Evolutionary conservation across 2,888 invertebrate genomes (phyloP).

Genomic region (Tetranychus truncatus): DNA sequence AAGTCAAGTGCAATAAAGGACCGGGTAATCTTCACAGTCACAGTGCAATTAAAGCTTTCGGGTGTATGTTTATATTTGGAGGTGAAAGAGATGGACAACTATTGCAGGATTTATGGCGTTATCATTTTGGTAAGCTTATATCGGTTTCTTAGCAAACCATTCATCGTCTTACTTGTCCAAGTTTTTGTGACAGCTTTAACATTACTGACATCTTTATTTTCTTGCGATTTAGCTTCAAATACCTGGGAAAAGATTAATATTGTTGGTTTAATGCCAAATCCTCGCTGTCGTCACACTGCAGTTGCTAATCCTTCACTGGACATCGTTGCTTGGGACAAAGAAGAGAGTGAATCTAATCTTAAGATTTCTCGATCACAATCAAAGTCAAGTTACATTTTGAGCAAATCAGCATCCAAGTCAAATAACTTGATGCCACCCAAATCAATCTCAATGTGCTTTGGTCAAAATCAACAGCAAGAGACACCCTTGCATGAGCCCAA

Average conservation of each 20-base stretch:
- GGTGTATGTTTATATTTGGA: conserved; percentile 58
- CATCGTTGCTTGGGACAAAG: conserved; percentile 17
- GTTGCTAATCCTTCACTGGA: conserved; percentile 26
- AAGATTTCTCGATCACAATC: conserved; percentile 13
- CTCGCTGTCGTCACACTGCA: conserved; percentile 28
- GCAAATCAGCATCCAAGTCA: conserved; percentile 5
- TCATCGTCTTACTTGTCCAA: background rate
- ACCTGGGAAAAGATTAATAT: conserved; percentile 49
- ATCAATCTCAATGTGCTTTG: conserved; percentile 27
- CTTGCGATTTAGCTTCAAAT: conserved; percentile 42
- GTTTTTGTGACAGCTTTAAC: background rate
- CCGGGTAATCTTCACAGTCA: conserved; percentile 58
- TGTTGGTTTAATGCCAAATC: conserved; percentile 28
- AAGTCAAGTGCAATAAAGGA: conserved; percentile 31
- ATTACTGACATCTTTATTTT: background rate
- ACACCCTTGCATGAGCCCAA: conserved; percentile 15
- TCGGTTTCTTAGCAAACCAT: background rate
- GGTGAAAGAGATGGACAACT: conserved; percentile 53
- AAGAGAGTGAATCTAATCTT: background rate
- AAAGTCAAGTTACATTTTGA: conserved; percentile 9
- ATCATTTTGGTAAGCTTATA: conserved; percentile 48
- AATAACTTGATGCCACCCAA: conserved; percentile 22
- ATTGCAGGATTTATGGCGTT: conserved; percentile 60
- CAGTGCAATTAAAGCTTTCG: conserved; percentile 54
- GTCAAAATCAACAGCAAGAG: conserved; percentile 16